Conservation (phyloP, 2,888 invertebrate species). For the Chorisops tibialis region DNA sequence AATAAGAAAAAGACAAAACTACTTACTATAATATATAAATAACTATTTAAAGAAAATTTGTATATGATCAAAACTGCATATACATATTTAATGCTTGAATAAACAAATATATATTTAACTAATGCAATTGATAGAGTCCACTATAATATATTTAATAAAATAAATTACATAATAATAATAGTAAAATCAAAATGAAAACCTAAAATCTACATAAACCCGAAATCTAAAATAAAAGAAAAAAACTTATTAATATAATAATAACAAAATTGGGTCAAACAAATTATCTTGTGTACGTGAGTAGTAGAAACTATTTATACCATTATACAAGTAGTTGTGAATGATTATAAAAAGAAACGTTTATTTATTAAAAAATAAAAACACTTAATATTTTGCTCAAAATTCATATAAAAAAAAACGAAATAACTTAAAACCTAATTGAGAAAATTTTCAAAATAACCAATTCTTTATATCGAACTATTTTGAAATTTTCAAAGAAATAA, state of each 20-base stretch:
- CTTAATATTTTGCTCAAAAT: conserved; percentile 15
- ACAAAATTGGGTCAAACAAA: neutral
- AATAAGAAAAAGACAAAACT: neutral
- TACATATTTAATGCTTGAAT: neutral
- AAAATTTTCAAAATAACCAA: too few relatives aligned
- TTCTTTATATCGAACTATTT: neutral
- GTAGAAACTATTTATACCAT: too few relatives aligned
- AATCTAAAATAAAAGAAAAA: too few relatives aligned
- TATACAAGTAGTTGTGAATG: conserved; percentile 23
- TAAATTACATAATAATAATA: conserved; percentile 6
- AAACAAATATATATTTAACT: conserved; percentile 21
- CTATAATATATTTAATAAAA: conserved; percentile 20
- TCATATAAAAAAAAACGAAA: neutral
- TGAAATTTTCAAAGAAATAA: neutral
- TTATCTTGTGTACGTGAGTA: neutral
- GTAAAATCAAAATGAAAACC: conserved; percentile 3
- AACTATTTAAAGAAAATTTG: neutral
- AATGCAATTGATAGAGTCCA: conserved; percentile 28
- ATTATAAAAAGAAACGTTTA: conserved; percentile 8
- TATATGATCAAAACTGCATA: neutral
- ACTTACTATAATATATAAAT: too few relatives aligned
- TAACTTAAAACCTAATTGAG: neutral
- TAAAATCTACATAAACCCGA: neutral
- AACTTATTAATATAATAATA: neutral
- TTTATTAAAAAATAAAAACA: conserved; percentile 10